Evolutionary conservation across 2,888 invertebrate genomes (phyloP), one percentile per base, ranked within the genome.

Genomic region (Phragmatobia fuliginosa): DNA sequence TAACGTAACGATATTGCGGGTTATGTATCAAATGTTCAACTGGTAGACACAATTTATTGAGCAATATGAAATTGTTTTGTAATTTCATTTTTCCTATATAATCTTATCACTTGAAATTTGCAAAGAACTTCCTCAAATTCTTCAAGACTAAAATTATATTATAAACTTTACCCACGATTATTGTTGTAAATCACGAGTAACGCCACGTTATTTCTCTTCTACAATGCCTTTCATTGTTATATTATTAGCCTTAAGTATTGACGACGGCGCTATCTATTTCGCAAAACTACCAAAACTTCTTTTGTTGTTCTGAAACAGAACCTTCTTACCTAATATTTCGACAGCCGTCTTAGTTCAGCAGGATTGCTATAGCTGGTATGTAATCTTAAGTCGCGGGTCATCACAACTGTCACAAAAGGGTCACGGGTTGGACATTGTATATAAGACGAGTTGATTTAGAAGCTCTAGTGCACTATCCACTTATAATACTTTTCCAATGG

Each of bases 361-460:
- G 8, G 65, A 63, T 67, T 41, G 56, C 62, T 56, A 36, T 73
- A 69, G 79, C 74, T 75, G 68, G 71, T 61, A 58, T 69, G 72
- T 81, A 78, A 79, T 79, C 65, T 73, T 67, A 41, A 59, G 32
- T 65, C 21, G 21, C 31, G 32, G 66, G 59, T 61, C 80, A 82
- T 80, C n/a, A n/a, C n/a, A n/a, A n/a, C 75, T 68, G 79, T 77
- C 82, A 81, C 79, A 72, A 76, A 69, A 72, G 72, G 32, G 33
- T 73, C 75, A 75, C 49, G 7, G 72, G 79, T 66, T 21, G 52
- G 66, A 64, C 38, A 74, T 81, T 77, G 75, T 83, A 74, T 76
- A 67, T 71, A 38, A 69, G 63, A 68, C 56, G 36, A 65, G 18
- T 66, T 68, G 69, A 67, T 63, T 68, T 70, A 73, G 62, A 69